Conservation (phyloP, 2,888 invertebrate genomes). For the Euplexia lucipara region DNA sequence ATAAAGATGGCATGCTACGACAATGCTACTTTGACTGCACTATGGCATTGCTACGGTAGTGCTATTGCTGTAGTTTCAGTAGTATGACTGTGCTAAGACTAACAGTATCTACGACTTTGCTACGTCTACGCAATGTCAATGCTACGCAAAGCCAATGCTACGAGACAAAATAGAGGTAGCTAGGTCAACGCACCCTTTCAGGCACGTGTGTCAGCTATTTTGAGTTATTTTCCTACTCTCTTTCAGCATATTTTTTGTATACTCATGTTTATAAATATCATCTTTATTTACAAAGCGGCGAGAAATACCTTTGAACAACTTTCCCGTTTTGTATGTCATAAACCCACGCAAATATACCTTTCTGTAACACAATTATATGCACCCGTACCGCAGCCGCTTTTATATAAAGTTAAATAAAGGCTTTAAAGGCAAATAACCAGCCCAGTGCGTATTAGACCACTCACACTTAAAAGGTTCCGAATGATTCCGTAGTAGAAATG, state of each 20-base stretch:
- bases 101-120: neutral
- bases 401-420: conserved; percentile 49
- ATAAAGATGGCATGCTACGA: neutral
- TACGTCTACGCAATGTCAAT: neutral
- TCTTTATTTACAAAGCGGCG: conserved; percentile 12
- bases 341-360: conserved; percentile 38
- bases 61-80: too few relatives aligned
- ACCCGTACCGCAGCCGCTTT: conserved; percentile 27
- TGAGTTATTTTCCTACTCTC: neutral
- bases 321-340: conserved; percentile 25
- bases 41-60: neutral
- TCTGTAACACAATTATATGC: conserved; percentile 43
- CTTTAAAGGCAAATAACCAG: conserved; percentile 1
- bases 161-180: neutral
- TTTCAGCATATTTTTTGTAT: neutral
- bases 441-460: too few relatives aligned
- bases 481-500: too few relatives aligned
- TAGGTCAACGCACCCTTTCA: neutral
- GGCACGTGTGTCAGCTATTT: neutral
- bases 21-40: too few relatives aligned
- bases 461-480: too few relatives aligned
- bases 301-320: conserved; percentile 6
- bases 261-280: neutral
- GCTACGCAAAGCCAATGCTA: neutral
- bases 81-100: neutral